Evolutionary conservation across 2,888 invertebrate species (phyloP), one percentile per base, ranked within the genome.

Genomic region (Nowickia ferox): DNA sequence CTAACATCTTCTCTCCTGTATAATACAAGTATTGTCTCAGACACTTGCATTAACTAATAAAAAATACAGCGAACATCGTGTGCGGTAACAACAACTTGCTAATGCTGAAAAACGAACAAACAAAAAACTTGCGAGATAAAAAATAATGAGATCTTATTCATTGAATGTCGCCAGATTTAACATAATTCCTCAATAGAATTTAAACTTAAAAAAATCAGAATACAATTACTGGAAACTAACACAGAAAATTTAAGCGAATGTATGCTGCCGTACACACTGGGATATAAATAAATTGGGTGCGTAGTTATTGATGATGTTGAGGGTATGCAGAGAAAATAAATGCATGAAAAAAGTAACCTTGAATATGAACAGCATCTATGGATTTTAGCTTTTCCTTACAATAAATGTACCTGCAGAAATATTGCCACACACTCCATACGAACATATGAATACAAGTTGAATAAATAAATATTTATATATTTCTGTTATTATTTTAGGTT

Each of bases 311-410:
- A 68, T 81, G 72, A 68, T 75, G 51, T 59, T 51, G 51, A 63
- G 51, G 68, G 30, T 66, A 11, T 19, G 61, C 42, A 30, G 42
- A 22, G 53, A 68, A 76, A 84, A 30, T 30, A 30, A 63, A 63
- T 19, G 22, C n/a, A n/a, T 4, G 17, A 15, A 76, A 78, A 76
- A 71, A 74, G 55, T 84, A 87, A 87, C 87, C 87, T 87, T 87
- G 87, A 87, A 84, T 83, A 87, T 86, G 65, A 82, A 75, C 78
- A 82, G 75, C 80, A 78, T 75, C 80, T 76, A 57, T 74, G 57
- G 48, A 40, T 69, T 84, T 77, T n/a, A 63, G 46, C 42, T 55
- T 53, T 63, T 75, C 22, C 38, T 68, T 71, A 65, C 57, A 59
- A 46, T 51, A 4, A 4, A 76, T 61, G 76, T 76, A 84, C 84